Evolutionary conservation across 2,797 vertebrate species (phyloP).

Genomic region (Notolabrus celidotus): DNA sequence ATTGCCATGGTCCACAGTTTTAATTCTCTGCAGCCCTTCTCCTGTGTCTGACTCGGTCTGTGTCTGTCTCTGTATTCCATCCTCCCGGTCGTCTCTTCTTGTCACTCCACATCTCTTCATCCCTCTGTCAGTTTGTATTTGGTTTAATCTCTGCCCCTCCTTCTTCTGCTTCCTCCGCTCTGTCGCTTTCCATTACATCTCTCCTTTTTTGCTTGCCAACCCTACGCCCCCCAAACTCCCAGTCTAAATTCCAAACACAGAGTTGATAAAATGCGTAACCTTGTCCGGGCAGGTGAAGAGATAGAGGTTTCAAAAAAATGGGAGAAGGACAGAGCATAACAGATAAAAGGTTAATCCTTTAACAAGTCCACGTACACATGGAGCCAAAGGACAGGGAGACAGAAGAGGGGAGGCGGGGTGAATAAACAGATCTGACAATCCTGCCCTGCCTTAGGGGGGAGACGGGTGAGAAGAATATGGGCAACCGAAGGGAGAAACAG

Average conservation of each 20-base stretch:
- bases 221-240: conserved; percentile 15
- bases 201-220: conserved; percentile 34
- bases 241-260: conserved; percentile 66
- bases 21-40: conserved; percentile 44
- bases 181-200: conserved; percentile 84
- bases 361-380: conserved; percentile 74
- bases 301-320: conserved; percentile 8
- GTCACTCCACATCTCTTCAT: conserved; percentile 83
- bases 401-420: conserved; percentile 16
- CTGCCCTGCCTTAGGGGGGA: conserved; percentile 18
- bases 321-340: conserved; percentile 39
- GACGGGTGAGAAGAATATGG: conserved; percentile 34
- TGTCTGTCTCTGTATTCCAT: conserved; percentile 59
- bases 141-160: conserved; percentile 81
- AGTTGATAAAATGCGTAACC: conserved; percentile 65
- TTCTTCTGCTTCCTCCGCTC: conserved; percentile 77
- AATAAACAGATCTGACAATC: conserved; percentile 45
- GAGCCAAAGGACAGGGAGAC: conserved; percentile 66
- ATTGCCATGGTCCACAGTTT: conserved; percentile 52
- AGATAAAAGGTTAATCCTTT: conserved; percentile 80
- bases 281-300: conserved; percentile 66
- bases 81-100: conserved; percentile 70
- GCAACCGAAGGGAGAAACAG: conserved; percentile 45
- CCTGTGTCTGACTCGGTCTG: conserved; percentile 44
- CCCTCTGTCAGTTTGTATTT: conserved; percentile 86